Percentiles rank a stretch among this genome's conserved stretches.
phyloP scores from a whole-genome alignment of 2,113 vertebrate genomes.

The Varanus komodoensis region DNA sequence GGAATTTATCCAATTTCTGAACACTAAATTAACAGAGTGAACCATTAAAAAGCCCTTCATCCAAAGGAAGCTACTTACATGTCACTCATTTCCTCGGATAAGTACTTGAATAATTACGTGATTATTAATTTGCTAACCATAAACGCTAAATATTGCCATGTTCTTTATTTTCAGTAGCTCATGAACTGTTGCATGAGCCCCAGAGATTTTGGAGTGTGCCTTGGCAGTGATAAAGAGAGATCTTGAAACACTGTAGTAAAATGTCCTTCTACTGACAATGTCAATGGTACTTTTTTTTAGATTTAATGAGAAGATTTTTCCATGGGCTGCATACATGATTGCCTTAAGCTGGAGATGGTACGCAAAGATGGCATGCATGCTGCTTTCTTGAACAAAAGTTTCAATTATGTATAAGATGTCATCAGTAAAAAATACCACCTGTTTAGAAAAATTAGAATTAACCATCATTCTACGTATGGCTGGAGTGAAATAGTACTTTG shows the following conservation, averaged over 20 bases:
- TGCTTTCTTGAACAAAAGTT: not conserved
- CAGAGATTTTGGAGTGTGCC: fast-evolving
- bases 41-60: not conserved
- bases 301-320: constrained; percentile 8
- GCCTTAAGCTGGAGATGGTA: not conserved
- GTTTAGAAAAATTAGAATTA: not conserved
- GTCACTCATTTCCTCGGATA: not conserved
- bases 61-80: not conserved
- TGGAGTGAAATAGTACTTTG: not conserved
- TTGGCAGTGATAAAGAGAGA: not conserved
- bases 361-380: too few species aligned
- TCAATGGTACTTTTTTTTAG: not conserved
- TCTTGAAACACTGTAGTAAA: not conserved
- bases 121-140: not conserved
- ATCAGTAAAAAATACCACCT: not conserved
- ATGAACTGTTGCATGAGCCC: not conserved
- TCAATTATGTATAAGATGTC: not conserved
- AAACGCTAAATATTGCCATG: not conserved
- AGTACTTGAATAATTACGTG: not conserved
- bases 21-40: not conserved
- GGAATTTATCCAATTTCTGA: not conserved
- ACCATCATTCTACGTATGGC: not conserved
- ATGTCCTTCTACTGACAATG: not conserved
- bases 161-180: not conserved
- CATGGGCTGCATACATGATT: not conserved